These are phyloP conservation scores for Chrosomus eos DNA, from an alignment of 2,797 vertebrate genomes.

Conservation along the genomic window DNA sequence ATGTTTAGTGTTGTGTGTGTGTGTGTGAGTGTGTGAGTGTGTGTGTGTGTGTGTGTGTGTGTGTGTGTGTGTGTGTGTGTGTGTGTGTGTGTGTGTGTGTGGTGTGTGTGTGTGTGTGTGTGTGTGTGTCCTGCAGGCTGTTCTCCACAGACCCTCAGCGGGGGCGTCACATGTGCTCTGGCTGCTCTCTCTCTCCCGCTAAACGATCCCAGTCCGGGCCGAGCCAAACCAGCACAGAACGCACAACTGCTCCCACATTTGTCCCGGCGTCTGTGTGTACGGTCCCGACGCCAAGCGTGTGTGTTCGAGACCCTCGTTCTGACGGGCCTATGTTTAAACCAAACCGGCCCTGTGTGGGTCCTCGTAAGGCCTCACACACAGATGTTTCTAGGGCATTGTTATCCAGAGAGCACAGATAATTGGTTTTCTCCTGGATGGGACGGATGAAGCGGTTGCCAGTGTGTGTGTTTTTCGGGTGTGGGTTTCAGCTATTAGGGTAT, in stretches of 20 bases:
- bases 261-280: conserved; percentile 73
- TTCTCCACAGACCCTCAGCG: conserved; percentile 62
- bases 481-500: conserved; percentile 54
- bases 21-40: conserved; percentile 20
- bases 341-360: conserved; percentile 50
- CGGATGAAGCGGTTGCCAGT: conserved; percentile 72
- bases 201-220: conserved; percentile 54
- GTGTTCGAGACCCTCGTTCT: conserved; percentile 33
- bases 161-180: conserved; percentile 62
- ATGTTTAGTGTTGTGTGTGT: conserved; percentile 55
- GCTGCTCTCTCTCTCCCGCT: conserved; percentile 61
- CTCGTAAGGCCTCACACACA: conserved; percentile 70
- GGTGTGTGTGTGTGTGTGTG: conserved; percentile 28
- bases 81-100: conserved; percentile 28
- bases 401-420: conserved; percentile 73
- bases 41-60: conserved; percentile 43
- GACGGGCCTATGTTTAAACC: conserved; percentile 52
- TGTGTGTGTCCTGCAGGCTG: conserved; percentile 52
- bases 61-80: conserved; percentile 35
- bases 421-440: conserved; percentile 74
- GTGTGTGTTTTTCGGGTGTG: conserved; percentile 60
- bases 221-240: conserved; percentile 53
- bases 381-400: conserved; percentile 80
- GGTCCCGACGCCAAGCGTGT: conserved; percentile 62
- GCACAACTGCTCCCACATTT: conserved; percentile 70